Evolutionary conservation across 2,888 invertebrate genomes (phyloP).

Genomic region (Stramonita haemastoma): DNA sequence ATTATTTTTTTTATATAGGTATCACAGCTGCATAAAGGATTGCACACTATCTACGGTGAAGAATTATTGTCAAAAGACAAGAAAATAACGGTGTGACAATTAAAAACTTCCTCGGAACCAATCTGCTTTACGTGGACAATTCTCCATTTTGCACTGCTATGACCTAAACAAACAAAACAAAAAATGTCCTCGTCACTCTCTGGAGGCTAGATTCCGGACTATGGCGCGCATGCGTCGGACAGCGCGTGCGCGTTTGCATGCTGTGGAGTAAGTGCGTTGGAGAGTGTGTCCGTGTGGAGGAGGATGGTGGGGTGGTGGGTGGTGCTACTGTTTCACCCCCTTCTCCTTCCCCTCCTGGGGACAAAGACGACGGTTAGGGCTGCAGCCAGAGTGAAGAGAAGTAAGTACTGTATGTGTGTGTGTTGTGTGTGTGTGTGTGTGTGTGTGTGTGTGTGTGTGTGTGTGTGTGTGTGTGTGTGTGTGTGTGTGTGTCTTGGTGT

Average conservation of each 20-base stretch:
- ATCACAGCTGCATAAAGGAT: no score
- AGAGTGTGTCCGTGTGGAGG: not conserved
- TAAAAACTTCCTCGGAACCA: not conserved
- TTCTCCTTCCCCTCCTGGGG: conserved; percentile 13
- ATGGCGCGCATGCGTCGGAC: conserved; percentile 28
- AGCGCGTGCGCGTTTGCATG: conserved; percentile 22
- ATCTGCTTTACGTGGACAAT: not conserved
- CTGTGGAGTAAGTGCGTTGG: conserved; percentile 16
- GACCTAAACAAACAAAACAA: not conserved
- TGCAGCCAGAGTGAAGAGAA: conserved; percentile 20
- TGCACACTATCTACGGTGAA: no score
- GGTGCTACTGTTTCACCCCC: not conserved
- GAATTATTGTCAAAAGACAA: no score
- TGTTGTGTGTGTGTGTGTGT: not conserved
- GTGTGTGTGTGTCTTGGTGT: not conserved
- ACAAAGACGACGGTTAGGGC: conserved; percentile 2
- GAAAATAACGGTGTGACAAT: not conserved
- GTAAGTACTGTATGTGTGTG: not conserved
- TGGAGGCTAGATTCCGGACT: not conserved
- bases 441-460: not conserved
- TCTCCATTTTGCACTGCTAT: not conserved
- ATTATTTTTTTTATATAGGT: no score
- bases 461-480: conserved; percentile 14
- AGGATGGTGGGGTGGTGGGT: conserved; percentile 27
- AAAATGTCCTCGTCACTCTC: not conserved